Evolutionary conservation across 2,113 vertebrate genomes (phyloP).

Genomic region (human (Homo sapiens)): GRCh38 chr5:176368001-176368500

Average conservation of each 20-base stretch:
- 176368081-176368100: background rate
- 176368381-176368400: background rate
- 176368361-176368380: background rate
- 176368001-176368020: conserved; percentile 70
- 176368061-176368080: background rate
- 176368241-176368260: background rate
- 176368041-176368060: background rate
- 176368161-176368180: background rate
- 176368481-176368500: background rate
- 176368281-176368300: background rate
- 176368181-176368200: too few relatives aligned
- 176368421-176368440: background rate
- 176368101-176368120: background rate
- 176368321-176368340: background rate
- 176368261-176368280: background rate
- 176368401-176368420: background rate
- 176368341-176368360: background rate
- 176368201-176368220: background rate
- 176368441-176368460: background rate
- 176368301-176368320: background rate
- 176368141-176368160: background rate
- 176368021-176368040: conserved; percentile 63
- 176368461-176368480: fast-evolving
- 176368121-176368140: background rate
- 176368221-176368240: background rate